These are phyloP conservation scores for Plagiodera versicolora DNA, from an alignment of 2,888 invertebrate species.

Conservation along the genomic window DNA sequence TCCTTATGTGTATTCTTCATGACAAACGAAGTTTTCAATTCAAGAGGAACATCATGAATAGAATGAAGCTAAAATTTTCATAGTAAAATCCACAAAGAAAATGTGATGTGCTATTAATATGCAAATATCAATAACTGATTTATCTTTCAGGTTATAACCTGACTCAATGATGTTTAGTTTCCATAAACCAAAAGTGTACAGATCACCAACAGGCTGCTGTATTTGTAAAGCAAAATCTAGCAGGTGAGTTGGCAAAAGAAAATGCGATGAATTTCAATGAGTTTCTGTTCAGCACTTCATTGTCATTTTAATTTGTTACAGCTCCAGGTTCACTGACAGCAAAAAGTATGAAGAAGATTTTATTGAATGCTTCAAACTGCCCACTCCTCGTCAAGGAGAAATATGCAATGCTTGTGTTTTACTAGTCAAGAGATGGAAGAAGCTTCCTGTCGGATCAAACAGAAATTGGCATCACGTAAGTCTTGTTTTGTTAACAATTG, in stretches of 20 bases:
- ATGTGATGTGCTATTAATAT: no score
- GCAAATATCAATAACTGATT: not conserved
- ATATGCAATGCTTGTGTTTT: conserved; percentile 87
- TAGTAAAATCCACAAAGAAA: no score
- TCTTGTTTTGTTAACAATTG: conserved; percentile 5
- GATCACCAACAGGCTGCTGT: conserved; percentile 80
- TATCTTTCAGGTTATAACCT: conserved; percentile 9
- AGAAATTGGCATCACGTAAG: conserved; percentile 79
- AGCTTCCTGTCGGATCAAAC: conserved; percentile 70
- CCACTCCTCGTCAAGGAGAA: conserved; percentile 74
- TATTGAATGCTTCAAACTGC: conserved; percentile 74
- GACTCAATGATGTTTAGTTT: conserved; percentile 74
- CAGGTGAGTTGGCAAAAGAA: conserved; percentile 59
- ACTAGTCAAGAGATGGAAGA: conserved; percentile 79
- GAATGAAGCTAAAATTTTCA: no score
- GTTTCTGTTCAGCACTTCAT: no score
- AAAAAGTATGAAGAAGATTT: conserved; percentile 82
- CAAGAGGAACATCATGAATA: no score
- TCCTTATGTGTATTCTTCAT: no score
- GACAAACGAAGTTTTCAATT: no score
- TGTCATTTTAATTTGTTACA: conserved; percentile 42
- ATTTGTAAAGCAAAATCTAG: conserved; percentile 86
- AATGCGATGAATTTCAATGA: not conserved
- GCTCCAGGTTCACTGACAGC: conserved; percentile 83
- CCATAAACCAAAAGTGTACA: conserved; percentile 84